Evolutionary conservation across 2,888 invertebrate genomes (phyloP), one percentile per base, ranked within the genome.

Genomic region (Dynastes hyllus): DNA sequence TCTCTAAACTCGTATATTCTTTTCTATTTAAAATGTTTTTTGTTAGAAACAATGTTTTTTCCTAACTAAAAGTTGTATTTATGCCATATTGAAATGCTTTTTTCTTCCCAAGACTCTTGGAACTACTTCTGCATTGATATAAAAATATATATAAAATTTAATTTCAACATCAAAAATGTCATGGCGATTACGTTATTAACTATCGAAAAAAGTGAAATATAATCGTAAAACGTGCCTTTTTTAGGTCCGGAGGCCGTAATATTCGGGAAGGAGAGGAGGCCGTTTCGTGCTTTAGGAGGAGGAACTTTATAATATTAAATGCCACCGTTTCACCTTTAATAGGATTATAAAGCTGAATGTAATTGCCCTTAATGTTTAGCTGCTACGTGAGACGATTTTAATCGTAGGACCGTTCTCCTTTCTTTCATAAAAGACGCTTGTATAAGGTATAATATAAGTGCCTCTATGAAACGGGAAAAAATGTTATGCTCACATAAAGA

Each of bases 231-330:
- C 16, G 45, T 45, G 22, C 16, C 22, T 58, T 73, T 32, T 40
- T 40, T 40, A 58, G 27, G n/a, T 53, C 51, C 16, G 73, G 32
- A 32, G 16, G 9, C 22, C 58, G 40, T 73, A 58, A 58, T 73
- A 58, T 73, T 70, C 27, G 16, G 16, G 4, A 58, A 9, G 3
- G 1, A 11, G 22, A 22, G 40, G 5, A 45, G 50, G 1, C 27
- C 22, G n/a, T 27, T 37, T 45, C 45, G 45, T 8, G 45, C 45
- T 45, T 29, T 32, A 32, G 29, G 22, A 27, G 63, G 63, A 29
- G 27, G 63, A 63, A 67, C 67, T 73, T 73, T 73, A 73, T 73
- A 58, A 73, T 73, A 73, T 73, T 73, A 73, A 73, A 73, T 73
- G 58, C 40, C 73, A 55, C 22, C 73, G 32, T 73, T 73, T 73